Evolutionary conservation across 2,113 vertebrate genomes (phyloP).

Genomic region (Delphinus delphis): DNA sequence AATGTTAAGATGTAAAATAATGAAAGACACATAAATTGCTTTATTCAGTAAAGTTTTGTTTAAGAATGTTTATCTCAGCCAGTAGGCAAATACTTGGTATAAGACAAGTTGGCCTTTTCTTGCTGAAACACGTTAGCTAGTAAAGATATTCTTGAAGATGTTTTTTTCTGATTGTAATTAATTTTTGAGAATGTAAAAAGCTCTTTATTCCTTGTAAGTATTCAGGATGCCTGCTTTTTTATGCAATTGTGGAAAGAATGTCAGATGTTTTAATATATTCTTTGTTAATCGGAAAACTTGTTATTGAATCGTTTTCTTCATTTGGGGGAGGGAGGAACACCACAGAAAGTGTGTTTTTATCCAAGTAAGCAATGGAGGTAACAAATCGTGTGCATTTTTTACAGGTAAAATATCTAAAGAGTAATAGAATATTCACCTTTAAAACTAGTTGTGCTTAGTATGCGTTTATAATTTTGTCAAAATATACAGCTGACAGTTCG

Average conservation of each 20-base stretch:
- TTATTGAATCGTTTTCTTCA: constrained; percentile 74
- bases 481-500: background rate
- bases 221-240: constrained; percentile 74
- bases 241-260: constrained; percentile 77
- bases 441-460: constrained; percentile 34
- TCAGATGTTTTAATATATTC: constrained; percentile 86
- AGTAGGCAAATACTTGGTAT: constrained; percentile 72
- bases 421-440: constrained; percentile 30
- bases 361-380: constrained; percentile 68
- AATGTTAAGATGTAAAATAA: constrained; percentile 83
- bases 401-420: constrained; percentile 49
- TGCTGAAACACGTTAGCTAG: constrained; percentile 68
- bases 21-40: constrained; percentile 77
- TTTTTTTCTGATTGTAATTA: constrained; percentile 69
- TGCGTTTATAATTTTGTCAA: constrained; percentile 39
- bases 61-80: constrained; percentile 80
- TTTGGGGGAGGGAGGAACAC: constrained; percentile 21
- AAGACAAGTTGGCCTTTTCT: constrained; percentile 72
- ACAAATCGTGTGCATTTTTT: constrained; percentile 30
- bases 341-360: constrained; percentile 15
- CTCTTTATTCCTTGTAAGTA: constrained; percentile 74
- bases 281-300: constrained; percentile 75
- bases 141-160: constrained; percentile 75
- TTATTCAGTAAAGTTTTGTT: constrained; percentile 80
- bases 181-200: constrained; percentile 77